Percentiles rank a stretch among this genome's conserved stretches.
Evolutionary conservation across 2,797 vertebrate genomes (phyloP).

Genomic region (Amblyopsis hoosieri): DNA sequence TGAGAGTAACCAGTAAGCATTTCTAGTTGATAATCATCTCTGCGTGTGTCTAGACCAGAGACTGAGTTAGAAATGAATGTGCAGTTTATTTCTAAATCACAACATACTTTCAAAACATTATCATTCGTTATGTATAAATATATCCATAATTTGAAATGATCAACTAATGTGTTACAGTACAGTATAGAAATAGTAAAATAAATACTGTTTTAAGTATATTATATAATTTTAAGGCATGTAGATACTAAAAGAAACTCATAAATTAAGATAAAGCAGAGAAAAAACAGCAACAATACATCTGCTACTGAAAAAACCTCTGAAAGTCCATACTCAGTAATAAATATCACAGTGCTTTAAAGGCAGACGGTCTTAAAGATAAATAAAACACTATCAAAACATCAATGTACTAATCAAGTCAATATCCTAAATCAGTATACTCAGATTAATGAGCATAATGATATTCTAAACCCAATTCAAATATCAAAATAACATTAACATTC

Average conservation of each 20-base stretch:
- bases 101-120: conserved; percentile 44
- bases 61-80: conserved; percentile 24
- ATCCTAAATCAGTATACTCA: too few species aligned
- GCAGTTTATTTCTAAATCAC: conserved; percentile 60
- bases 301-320: not conserved
- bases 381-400: not conserved
- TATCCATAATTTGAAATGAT: conserved; percentile 42
- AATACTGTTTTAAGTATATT: conserved; percentile 42
- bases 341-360: conserved; percentile 18
- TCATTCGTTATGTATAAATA: conserved; percentile 50
- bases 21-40: too few species aligned
- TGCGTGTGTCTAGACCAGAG: conserved; percentile 8
- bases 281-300: conserved; percentile 1
- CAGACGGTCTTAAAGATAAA: conserved; percentile 4
- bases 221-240: conserved; percentile 52
- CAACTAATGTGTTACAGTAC: conserved; percentile 33
- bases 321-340: conserved; percentile 8
- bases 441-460: too few species aligned
- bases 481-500: too few species aligned
- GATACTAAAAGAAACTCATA: conserved; percentile 38
- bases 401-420: not conserved
- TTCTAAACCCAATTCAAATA: too few species aligned
- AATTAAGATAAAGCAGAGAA: not conserved
- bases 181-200: conserved; percentile 50
- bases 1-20: too few species aligned